Conservation (phyloP, 1,140 invertebrate species). For the Drosophila navojoa region DNA sequence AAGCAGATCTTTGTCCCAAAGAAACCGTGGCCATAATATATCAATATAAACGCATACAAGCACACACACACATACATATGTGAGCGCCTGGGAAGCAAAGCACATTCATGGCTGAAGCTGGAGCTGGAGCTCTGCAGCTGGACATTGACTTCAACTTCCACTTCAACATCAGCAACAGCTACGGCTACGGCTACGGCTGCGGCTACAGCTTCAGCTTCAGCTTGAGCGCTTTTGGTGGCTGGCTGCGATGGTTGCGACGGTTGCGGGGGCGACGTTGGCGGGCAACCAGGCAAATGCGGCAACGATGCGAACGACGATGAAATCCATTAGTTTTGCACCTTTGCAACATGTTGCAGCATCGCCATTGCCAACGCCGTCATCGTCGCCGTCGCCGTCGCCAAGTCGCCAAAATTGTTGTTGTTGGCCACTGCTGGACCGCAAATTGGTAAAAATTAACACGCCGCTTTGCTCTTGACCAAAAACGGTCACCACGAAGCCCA, state of each 20-base stretch:
- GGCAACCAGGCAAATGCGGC: conserved; percentile 55
- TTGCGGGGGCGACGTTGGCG: conserved; percentile 6
- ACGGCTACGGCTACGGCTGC: background rate
- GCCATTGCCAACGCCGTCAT: conserved; percentile 49
- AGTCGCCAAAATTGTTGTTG: conserved; percentile 49
- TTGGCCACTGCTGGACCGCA: conserved; percentile 61
- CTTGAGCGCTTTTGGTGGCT: conserved; percentile 6
- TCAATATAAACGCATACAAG: conserved; percentile 78
- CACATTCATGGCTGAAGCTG: conserved; percentile 65
- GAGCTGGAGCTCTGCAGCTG: conserved; percentile 48
- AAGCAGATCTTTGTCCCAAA: conserved; percentile 84
- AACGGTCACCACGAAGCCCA: conserved; percentile 75
- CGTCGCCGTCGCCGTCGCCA: conserved; percentile 26
- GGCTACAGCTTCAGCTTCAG: conserved; percentile 1
- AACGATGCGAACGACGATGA: conserved; percentile 68
- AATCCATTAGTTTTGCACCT: conserved; percentile 83
- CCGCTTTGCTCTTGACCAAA: conserved; percentile 82
- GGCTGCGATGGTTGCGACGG: background rate
- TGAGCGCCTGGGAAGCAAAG: conserved; percentile 80
- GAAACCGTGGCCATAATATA: conserved; percentile 83
- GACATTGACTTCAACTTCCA: conserved; percentile 62
- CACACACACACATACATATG: conserved; percentile 36
- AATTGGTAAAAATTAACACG: conserved; percentile 83
- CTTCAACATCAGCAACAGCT: conserved; percentile 23
- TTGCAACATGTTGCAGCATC: conserved; percentile 78